Percentiles rank a stretch among this genome's conserved stretches.
Conservation (phyloP, 2,797 vertebrate genomes). For the Diplodus sargus region DNA sequence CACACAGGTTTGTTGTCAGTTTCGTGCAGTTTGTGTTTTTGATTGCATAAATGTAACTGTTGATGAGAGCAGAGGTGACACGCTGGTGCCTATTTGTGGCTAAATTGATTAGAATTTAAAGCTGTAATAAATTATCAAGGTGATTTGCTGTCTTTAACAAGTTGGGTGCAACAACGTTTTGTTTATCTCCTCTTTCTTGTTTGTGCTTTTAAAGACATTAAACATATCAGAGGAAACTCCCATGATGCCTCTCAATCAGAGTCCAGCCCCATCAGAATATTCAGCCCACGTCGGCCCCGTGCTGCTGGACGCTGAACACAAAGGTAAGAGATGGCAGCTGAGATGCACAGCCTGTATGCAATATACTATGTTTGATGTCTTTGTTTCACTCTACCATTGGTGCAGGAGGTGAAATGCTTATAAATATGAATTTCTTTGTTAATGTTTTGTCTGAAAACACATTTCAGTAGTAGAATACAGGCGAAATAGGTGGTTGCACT, state of each 20-base stretch:
- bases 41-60: not conserved
- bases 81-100: not conserved
- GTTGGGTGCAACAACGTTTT: not conserved
- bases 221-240: conserved; percentile 47
- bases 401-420: not conserved
- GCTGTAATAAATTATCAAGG: not conserved
- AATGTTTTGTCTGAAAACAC: not conserved
- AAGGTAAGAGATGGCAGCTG: conserved; percentile 51
- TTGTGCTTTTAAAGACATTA: conserved; percentile 52
- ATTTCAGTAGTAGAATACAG: not conserved
- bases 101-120: not conserved
- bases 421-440: not conserved
- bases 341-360: not conserved
- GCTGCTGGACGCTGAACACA: conserved; percentile 24
- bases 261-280: conserved; percentile 14
- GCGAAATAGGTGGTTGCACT: not conserved
- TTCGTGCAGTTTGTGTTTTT: conserved; percentile 29
- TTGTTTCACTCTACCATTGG: not conserved
- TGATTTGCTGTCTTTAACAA: not conserved
- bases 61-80: conserved; percentile 4
- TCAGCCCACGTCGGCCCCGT: conserved; percentile 24
- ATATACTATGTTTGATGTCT: not conserved
- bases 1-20: conserved; percentile 71
- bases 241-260: conserved; percentile 31
- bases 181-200: not conserved